These are phyloP conservation scores for Artibeus jamaicensis DNA, from an alignment of 2,797 vertebrate species.

Conservation along the genomic window DNA sequence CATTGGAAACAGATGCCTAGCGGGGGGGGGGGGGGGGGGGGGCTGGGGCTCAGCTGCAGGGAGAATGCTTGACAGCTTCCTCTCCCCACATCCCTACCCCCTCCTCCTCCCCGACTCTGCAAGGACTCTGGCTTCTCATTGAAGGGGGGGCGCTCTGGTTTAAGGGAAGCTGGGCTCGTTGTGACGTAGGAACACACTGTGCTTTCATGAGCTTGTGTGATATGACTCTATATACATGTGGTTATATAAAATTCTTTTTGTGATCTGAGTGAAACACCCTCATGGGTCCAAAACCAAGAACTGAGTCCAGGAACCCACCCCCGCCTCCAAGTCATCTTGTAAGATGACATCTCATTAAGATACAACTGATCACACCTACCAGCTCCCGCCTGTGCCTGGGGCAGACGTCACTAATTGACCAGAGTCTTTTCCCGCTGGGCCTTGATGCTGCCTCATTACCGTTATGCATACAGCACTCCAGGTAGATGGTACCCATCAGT, in stretches of 20 bases:
- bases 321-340: neutral
- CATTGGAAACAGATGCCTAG: constrained; percentile 60
- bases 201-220: neutral
- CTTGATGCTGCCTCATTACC: neutral
- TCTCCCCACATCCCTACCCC: neutral
- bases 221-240: neutral
- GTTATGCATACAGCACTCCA: neutral
- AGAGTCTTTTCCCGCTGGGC: neutral
- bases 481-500: neutral
- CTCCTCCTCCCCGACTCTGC: fast-evolving
- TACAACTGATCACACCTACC: neutral
- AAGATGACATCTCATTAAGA: neutral
- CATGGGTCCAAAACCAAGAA: neutral
- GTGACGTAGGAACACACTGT: neutral
- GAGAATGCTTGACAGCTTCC: neutral
- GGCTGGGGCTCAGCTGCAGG: neutral
- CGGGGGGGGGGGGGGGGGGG: neutral
- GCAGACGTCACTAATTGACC: constrained; percentile 24
- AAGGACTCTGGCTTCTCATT: neutral
- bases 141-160: neutral
- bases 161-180: neutral
- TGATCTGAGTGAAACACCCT: neutral
- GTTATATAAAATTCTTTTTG: neutral
- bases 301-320: neutral
- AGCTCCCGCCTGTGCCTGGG: neutral